Evolutionary conservation across 2,888 invertebrate species (phyloP).

Genomic region (Plebejus melissa): DNA sequence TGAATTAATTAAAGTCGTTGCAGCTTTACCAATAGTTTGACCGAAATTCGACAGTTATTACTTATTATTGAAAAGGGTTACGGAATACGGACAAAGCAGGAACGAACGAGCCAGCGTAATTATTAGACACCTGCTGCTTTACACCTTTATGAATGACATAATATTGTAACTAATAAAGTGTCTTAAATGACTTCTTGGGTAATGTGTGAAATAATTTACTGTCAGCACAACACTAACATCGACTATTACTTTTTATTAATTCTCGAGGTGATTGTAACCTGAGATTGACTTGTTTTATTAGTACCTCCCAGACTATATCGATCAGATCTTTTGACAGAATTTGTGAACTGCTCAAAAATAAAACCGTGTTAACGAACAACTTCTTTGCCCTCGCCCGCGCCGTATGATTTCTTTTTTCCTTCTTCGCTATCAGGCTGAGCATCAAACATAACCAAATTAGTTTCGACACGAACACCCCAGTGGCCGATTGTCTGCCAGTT

Average conservation of each 20-base stretch:
- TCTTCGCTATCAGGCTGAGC: conserved; percentile 62
- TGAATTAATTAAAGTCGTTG: neutral
- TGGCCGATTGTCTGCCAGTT: conserved; percentile 63
- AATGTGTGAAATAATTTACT: conserved; percentile 21
- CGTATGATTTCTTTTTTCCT: conserved; percentile 68
- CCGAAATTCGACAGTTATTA: conserved; percentile 25
- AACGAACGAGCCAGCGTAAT: conserved; percentile 12
- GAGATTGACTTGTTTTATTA: neutral
- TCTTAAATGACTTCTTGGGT: conserved; percentile 16
- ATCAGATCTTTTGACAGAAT: neutral
- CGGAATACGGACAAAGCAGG: conserved; percentile 24
- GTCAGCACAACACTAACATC: conserved; percentile 10
- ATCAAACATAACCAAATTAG: conserved; percentile 72
- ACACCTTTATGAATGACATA: conserved; percentile 26
- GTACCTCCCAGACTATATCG: neutral
- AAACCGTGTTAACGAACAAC: conserved; percentile 42
- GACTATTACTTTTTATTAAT: conserved; percentile 15
- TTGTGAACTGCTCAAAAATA: neutral
- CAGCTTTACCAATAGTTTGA: conserved; percentile 14
- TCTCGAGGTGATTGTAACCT: neutral
- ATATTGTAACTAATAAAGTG: conserved; percentile 20
- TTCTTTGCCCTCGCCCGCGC: conserved; percentile 44
- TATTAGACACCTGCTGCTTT: conserved; percentile 27
- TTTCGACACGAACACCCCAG: conserved; percentile 72
- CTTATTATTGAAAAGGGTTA: conserved; percentile 13